Evolutionary conservation across 2,797 vertebrate species (phyloP).

Genomic region (Potorous gilbertii): DNA sequence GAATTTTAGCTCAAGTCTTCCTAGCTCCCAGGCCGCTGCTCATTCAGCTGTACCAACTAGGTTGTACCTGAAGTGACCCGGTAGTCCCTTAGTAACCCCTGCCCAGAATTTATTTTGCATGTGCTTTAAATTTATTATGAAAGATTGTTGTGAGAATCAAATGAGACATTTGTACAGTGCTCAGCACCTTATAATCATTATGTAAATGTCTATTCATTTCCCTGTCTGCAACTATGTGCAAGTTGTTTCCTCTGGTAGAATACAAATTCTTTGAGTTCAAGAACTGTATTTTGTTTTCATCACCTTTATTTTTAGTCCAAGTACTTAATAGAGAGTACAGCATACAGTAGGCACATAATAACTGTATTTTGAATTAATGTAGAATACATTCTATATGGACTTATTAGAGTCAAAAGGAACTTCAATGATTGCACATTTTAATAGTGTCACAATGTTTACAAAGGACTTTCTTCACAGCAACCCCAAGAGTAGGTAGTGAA

Average conservation of each 20-base stretch:
- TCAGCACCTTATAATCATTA: too few relatives aligned
- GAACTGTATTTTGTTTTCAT: background rate
- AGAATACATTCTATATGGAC: background rate
- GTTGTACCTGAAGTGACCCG: too few relatives aligned
- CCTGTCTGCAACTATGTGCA: background rate
- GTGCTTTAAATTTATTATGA: too few relatives aligned
- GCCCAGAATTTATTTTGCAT: too few relatives aligned
- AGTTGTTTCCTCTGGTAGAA: background rate
- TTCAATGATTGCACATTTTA: background rate
- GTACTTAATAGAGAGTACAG: background rate
- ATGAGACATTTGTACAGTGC: too few relatives aligned
- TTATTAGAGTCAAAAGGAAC: rapidly evolving
- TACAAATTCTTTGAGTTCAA: background rate
- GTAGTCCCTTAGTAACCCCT: too few relatives aligned
- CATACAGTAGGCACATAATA: background rate
- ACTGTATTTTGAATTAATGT: background rate
- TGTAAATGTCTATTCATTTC: background rate
- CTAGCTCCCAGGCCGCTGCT: background rate
- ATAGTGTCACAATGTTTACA: background rate
- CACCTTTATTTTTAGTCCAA: background rate
- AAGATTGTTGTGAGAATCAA: too few relatives aligned
- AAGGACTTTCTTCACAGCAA: background rate
- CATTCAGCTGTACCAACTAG: background rate
- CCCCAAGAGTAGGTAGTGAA: background rate
- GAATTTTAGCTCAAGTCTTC: background rate